These are phyloP conservation scores for Dynastes hyllus DNA, from an alignment of 2,888 invertebrate genomes.

Conservation along the genomic window DNA sequence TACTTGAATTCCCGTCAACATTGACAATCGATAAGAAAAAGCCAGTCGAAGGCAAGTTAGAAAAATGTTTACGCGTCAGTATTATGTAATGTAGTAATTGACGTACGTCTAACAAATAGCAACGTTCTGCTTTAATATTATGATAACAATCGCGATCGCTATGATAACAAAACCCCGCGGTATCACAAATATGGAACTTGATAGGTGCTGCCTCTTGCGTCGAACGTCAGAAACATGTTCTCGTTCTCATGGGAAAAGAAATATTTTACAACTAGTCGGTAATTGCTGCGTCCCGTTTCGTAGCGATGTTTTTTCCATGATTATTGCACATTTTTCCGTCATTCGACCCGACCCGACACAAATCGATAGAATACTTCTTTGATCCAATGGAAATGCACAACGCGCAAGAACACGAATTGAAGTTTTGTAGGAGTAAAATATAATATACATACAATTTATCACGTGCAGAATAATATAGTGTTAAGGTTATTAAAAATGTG, in stretches of 20 bases:
- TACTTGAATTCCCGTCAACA: constrained; percentile 30
- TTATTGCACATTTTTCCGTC: constrained; percentile 31
- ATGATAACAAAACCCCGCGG: constrained; percentile 55
- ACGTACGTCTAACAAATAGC: constrained; percentile 51
- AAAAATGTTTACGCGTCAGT: constrained; percentile 44
- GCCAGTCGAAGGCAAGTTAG: constrained; percentile 35
- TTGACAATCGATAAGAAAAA: constrained; percentile 43
- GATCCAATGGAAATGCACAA: not conserved
- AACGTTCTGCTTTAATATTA: constrained; percentile 50
- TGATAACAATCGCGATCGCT: constrained; percentile 53
- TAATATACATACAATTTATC: too few relatives aligned
- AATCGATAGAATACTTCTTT: constrained; percentile 37
- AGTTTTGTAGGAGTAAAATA: not conserved
- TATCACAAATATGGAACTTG: constrained; percentile 51
- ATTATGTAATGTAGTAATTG: constrained; percentile 50
- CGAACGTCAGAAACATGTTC: constrained; percentile 55
- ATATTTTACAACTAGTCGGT: constrained; percentile 48
- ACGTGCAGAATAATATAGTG: too few relatives aligned
- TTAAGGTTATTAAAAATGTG: too few relatives aligned
- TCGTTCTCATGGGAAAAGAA: constrained; percentile 54
- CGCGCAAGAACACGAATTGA: constrained; percentile 15
- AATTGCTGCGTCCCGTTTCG: constrained; percentile 40
- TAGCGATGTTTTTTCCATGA: constrained; percentile 42
- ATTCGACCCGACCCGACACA: constrained; percentile 12
- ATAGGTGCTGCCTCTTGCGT: constrained; percentile 52